Base-by-base conservation (phyloP, 2,113 vertebrate species). In the Gymnorhina tibicen region DNA sequence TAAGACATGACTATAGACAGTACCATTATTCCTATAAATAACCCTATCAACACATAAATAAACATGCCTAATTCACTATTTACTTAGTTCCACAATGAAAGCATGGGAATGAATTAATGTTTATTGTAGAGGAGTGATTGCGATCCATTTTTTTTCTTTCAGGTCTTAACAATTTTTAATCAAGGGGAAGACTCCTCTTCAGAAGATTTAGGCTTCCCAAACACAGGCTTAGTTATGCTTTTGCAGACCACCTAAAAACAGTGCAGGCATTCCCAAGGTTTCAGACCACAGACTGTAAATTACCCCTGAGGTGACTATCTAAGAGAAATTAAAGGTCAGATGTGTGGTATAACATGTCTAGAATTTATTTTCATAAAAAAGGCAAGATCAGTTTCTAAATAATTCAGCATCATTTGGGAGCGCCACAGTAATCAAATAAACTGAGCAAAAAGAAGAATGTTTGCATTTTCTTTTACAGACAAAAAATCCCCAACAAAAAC, bases 401-500 rank as follows among this genome's bases (percentile, higher is more conserved):
- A 91, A 80, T 69, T 77, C 41, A 46, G 5, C 8, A 44, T 46
- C 10, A 41, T 41, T 41, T 76, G 17, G 24, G 30, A 85, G 8
- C 13, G 3, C 4, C 13, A 37, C 17, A 53, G 3, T 20, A 44
- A 67, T 50, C 6, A 85, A 91, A 62, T 58, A 70, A 69, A 79
- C 8, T 69, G 7, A 69, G 23, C 7, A 85, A 73, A 87, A 93
- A 63, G 19, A 72, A 76, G 4, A 59, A 70, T 23, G 1, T 19
- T 13, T 9, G 1, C 1, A 10, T 33, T 19, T n/a, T 24, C 28
- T 68, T 64, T 3, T 52, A 35, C 8, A 73, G 67, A 77, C 15
- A 7, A 39, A 74, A 70, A 49, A n/a, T 10, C 1, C 4, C 4
- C 10, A 1, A 28, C 15, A 16, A 14, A 19, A 3, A 44, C 28